Base-by-base conservation (phyloP, 2,888 invertebrate genomes). In the Conomelus anceps region DNA sequence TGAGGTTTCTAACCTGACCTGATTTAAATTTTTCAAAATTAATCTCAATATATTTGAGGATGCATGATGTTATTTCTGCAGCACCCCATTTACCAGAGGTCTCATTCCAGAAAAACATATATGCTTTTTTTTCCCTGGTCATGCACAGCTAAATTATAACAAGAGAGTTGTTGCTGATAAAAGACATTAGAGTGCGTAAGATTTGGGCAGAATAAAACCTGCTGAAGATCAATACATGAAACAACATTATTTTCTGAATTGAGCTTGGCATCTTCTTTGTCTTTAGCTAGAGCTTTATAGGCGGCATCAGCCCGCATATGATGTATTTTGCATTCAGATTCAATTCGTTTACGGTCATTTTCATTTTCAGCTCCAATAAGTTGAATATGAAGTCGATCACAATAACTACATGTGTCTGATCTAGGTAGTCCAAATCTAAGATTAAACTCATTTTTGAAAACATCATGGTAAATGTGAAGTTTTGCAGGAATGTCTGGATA, bases 1-100 rank as follows among this genome's bases (percentile, higher is more conserved):
- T 89, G n/a, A 91, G 89, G 7, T 89, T 91, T 84, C 91, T 23
- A 41, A 89, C 88, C 89, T 91, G 89, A 23, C 89, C 87, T 41
- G 22, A 23, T 22, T 88, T 22, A 17, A 91, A 86, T 29, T 26
- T 85, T 84, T 23, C 20, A 84, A 89, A 91, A 17, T 90, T 87
- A 63, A 29, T 22, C 23, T 63, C 89, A 22, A 90, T 86, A 89
- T 89, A 90, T 84, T 41, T 22, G 13, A 90, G 87, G 63, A 90
- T 89, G 63, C 89, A 89, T 20, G 90, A 90, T 17, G 88, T 89
- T 86, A 90, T 89, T 89, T 90, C 90, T 23, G 86, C 23, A 20
- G 90, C 89, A 13, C 90, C 90, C 41, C 90, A 23, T 89, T 90
- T 90, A 22, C 87, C 90, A 22, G 63, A 23, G 22, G 87, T 87